Evolutionary conservation across 2,888 invertebrate species (phyloP).

Genomic region (Plagodis pulveraria): DNA sequence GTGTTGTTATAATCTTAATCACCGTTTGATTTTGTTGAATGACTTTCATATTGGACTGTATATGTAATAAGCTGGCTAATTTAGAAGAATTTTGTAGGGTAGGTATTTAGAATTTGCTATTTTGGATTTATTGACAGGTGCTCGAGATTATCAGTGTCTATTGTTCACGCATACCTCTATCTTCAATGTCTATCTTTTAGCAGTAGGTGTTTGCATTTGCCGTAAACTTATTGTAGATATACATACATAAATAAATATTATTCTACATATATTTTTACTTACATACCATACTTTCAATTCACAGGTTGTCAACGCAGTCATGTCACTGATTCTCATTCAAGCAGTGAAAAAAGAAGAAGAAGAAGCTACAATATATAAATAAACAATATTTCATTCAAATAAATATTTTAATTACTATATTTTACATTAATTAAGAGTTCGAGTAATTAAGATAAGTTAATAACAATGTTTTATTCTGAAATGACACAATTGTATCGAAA

Average conservation of each 20-base stretch:
- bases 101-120: no score
- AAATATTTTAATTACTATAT: conserved; percentile 3
- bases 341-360: conserved; percentile 92
- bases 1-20: no score
- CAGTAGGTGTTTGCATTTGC: no score
- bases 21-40: no score
- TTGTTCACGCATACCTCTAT: no score
- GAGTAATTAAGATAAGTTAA: not conserved
- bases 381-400: conserved; percentile 3
- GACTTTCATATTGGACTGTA: no score
- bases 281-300: not conserved
- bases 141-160: no score
- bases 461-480: conserved; percentile 17
- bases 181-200: no score
- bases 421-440: not conserved
- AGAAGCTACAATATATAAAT: conserved; percentile 79
- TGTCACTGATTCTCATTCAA: conserved; percentile 89
- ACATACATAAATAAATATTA: not conserved
- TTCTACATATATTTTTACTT: not conserved
- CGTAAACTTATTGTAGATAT: no score
- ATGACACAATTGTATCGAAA: not conserved
- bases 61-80: no score
- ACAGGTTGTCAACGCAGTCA: conserved; percentile 89
- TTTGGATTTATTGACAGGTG: no score
- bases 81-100: no score